These are phyloP conservation scores for Candidula unifasciata DNA, from an alignment of 2,888 invertebrate species.

Conservation along the genomic window DNA sequence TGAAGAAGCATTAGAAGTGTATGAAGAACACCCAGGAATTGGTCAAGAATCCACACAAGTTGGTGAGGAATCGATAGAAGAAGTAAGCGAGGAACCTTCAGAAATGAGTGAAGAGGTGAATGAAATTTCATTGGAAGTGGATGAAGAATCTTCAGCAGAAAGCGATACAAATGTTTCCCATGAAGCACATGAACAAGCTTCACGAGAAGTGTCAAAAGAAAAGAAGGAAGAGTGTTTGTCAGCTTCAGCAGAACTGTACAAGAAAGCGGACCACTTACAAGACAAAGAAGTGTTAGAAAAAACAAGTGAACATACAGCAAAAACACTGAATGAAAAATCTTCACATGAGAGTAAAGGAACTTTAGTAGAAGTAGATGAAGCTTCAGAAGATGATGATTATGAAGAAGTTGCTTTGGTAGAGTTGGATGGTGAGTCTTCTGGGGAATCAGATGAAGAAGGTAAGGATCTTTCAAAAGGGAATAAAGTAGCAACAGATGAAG, in stretches of 20 bases:
- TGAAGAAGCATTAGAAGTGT: slow-evolving; percentile 1
- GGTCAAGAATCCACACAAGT: too few species aligned
- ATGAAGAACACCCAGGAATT: slow-evolving; percentile 1
- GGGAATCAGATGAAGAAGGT: not conserved
- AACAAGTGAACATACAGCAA: slow-evolving; percentile 3
- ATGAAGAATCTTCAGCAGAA: not conserved
- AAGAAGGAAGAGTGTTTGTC: not conserved
- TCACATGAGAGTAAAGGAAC: not conserved
- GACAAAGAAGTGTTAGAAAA: slow-evolving; percentile 13
- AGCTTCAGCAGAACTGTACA: not conserved
- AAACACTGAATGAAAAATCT: not conserved
- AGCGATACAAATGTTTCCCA: not conserved
- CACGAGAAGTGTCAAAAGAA: slow-evolving; percentile 13
- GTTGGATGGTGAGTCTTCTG: slow-evolving; percentile 6
- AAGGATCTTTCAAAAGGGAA: not conserved
- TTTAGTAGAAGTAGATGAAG: not conserved
- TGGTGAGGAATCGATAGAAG: not conserved
- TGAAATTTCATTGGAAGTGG: not conserved
- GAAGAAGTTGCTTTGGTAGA: slow-evolving; percentile 5
- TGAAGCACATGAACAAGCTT: not conserved
- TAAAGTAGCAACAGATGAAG: slow-evolving; percentile 7
- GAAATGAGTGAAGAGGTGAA: not conserved
- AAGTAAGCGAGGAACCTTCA: not conserved
- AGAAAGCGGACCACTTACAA: not conserved
- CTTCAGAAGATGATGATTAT: not conserved